Evolutionary conservation across 2,888 invertebrate genomes (phyloP), one percentile per base, ranked within the genome.

Genomic region (Thymelicus lineola): DNA sequence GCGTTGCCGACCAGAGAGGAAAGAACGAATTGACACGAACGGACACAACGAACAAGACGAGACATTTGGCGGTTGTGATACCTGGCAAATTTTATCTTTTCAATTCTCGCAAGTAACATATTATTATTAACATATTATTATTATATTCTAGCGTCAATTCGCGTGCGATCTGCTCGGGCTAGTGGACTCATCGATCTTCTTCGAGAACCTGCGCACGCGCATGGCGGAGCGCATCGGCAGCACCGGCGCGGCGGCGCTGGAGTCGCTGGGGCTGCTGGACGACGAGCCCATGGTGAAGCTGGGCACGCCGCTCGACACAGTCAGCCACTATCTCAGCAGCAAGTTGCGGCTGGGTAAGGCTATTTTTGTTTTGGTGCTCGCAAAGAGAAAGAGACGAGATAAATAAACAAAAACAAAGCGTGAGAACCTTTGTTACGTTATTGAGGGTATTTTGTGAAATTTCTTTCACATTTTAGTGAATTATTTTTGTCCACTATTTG

Each of bases 301-400:
- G 46, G 96, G 96, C 73, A 96, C 98, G 0, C 99, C 99, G 0
- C 91, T 99, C 48, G 99, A 99, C 84, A 99, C 99, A 0, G 94
- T 99, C 60, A 98, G 98, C 55, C 96, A 98, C 83, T 98, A 97
- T 86, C 94, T 99, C 53, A 96, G 97, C 66, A 97, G 97, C 76
- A 96, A 96, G 82, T 91, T 99, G 55, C 95, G 95, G 36, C 96
- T 97, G 75, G 97, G 98, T 96, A 89, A 90, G 82, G 28, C 28
- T 6, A 38, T 38, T 38, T 38, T 10, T 35, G 12, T 28, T 10
- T 57, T 57, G 12, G 55, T 28, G 35, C 3, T 28, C 28, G 28
- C 28, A 20, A 1, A 20, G 3, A 20, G 20, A 20, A 1, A 20
- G 20, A 20, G 28, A 28, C 28, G 28, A 28, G 3, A 28, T 28